Percentiles rank a stretch among this genome's conserved stretches.
Evolutionary conservation across 1,140 invertebrate species (phyloP).

Genomic region (Propsilocerus akamusi): DNA sequence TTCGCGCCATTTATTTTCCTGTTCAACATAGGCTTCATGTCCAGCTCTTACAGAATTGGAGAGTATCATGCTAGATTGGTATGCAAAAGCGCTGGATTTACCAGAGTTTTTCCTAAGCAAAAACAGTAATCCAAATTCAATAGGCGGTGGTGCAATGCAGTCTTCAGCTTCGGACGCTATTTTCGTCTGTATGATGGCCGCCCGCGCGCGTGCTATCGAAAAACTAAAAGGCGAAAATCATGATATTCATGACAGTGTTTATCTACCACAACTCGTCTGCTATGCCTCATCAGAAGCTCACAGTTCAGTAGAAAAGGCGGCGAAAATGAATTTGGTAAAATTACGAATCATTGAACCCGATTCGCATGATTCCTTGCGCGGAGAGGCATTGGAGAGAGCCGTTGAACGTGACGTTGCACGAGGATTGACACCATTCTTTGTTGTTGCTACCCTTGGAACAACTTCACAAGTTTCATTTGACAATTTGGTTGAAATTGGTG

Average conservation of each 20-base stretch:
- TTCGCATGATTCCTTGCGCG: slow-evolving; percentile 57
- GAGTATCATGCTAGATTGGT: slow-evolving; percentile 51
- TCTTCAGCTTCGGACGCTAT: slow-evolving; percentile 76
- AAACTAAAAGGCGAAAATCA: slow-evolving; percentile 31
- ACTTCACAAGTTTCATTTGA: slow-evolving; percentile 72
- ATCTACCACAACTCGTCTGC: slow-evolving; percentile 72
- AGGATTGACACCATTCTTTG: slow-evolving; percentile 74
- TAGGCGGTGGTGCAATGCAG: slow-evolving; percentile 61
- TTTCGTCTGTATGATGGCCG: slow-evolving; percentile 65
- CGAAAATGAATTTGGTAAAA: slow-evolving; percentile 79
- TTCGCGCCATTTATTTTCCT: slow-evolving; percentile 11
- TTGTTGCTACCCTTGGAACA: slow-evolving; percentile 59
- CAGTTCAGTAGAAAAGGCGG: slow-evolving; percentile 87
- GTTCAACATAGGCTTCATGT: slow-evolving; percentile 35
- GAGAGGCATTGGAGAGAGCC: slow-evolving; percentile 43
- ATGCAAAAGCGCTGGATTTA: slow-evolving; percentile 34
- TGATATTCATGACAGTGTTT: slow-evolving; percentile 37
- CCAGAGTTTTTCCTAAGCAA: slow-evolving; percentile 31
- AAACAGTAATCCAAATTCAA: slow-evolving; percentile 27
- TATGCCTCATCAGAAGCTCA: slow-evolving; percentile 68
- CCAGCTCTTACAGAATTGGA: slow-evolving; percentile 74
- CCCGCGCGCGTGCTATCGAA: slow-evolving; percentile 52
- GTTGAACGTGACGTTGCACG: slow-evolving; percentile 59
- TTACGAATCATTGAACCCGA: slow-evolving; percentile 75
- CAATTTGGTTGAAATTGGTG: slow-evolving; percentile 61